phyloP scores from a whole-genome alignment of 2,888 invertebrate species.

The Selenia dentaria region DNA sequence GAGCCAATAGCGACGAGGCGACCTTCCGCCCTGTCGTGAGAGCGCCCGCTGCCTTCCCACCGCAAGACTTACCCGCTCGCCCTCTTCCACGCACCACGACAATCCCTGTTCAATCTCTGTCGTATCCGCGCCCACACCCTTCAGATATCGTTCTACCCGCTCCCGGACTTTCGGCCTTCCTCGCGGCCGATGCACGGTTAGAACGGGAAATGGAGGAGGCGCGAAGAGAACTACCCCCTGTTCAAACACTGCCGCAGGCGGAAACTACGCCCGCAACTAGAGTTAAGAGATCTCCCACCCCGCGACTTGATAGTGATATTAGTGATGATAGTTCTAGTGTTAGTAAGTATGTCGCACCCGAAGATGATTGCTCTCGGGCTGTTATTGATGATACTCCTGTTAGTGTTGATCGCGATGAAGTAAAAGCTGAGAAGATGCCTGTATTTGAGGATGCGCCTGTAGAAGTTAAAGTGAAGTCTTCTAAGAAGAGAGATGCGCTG shows the following conservation, averaged over 20 bases:
- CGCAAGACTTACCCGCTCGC: slow-evolving; percentile 52
- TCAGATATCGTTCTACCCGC: slow-evolving; percentile 43
- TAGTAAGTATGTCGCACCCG: slow-evolving; percentile 12
- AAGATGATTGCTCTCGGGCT: not conserved
- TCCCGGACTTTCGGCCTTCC: slow-evolving; percentile 38
- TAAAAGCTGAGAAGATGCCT: not conserved
- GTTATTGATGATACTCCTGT: not conserved
- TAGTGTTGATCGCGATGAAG: not conserved
- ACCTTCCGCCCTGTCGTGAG: slow-evolving; percentile 88
- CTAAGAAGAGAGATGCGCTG: not conserved
- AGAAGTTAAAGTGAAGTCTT: not conserved
- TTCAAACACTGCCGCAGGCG: not conserved
- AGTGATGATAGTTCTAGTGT: slow-evolving; percentile 54
- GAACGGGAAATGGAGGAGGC: slow-evolving; percentile 41
- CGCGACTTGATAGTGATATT: slow-evolving; percentile 41
- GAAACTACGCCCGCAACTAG: slow-evolving; percentile 49
- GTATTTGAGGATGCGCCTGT: too few relatives aligned
- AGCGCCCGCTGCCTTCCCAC: slow-evolving; percentile 67
- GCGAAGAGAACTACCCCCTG: slow-evolving; percentile 28
- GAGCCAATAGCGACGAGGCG: slow-evolving; percentile 86
- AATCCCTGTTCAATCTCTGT: slow-evolving; percentile 61
- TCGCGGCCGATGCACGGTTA: slow-evolving; percentile 20
- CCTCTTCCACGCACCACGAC: slow-evolving; percentile 65
- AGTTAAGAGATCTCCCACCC: slow-evolving; percentile 71
- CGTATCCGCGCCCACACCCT: slow-evolving; percentile 31